Base-by-base conservation (phyloP, 92 coral and sea anemone genomes). In the Porites rus region DNA sequence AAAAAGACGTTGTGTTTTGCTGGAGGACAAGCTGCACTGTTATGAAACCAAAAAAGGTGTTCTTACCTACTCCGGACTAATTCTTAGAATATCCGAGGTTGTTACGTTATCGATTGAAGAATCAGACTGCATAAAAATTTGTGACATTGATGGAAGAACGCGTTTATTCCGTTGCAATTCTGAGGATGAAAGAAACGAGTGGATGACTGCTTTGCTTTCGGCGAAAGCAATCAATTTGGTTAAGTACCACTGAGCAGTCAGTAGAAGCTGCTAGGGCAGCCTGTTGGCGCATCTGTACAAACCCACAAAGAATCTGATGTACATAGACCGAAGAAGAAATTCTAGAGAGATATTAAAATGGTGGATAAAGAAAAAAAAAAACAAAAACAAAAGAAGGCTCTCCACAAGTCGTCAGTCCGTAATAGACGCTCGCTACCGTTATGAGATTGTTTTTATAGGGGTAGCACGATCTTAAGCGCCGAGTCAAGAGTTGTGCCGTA, bases 201-300 rank as follows among this genome's bases (percentile, higher is more conserved):
- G 88, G 88, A 74, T 74, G 0, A 51, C 88, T 6, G 88, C 88
- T 9, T 72, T 84, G 16, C 24, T 84, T 1, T 51, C 73, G 8
- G 81, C 82, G 19, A 84, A 84, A 74, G 82, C 88, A 21, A 74
- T 28, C 51, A 19, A 65, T 11, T 75, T 75, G 54, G 16, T 84
- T 7, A 75, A 75, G 82, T 31, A 65, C n/a, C 81, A 60, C 16
- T 77, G 60, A 28, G 9, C 8, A 59, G 17, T 11, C 63, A 64
- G 68, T 16, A 16, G n/a, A 24, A 69, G 10, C 46, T 38, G 46
- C 6, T 38, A 38, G 6, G 46, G 46, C 5, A 38, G 46, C 46
- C 46, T 38, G 46, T 38, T 38, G 46, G 46, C 46, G 46, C 46
- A 38, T 38, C 46, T 38, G 46, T 38, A 38, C 46, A 38, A 38